phyloP scores from a whole-genome alignment of 2,888 invertebrate species.

The Lasioglossum villosulum region DNA sequence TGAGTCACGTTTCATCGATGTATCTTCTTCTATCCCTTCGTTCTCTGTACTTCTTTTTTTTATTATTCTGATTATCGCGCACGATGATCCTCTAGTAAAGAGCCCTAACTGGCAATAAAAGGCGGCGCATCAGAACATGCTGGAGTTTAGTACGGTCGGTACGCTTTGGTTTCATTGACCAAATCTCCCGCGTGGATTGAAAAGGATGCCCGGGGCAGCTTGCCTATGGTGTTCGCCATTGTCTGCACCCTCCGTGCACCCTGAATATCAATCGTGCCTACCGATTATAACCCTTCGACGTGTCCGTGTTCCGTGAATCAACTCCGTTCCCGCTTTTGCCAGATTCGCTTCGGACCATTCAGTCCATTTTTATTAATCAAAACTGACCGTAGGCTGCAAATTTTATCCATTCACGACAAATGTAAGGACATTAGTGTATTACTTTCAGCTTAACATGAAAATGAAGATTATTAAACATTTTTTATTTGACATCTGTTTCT shows the following conservation, averaged over 20 bases:
- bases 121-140: constrained; percentile 41
- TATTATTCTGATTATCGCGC: constrained; percentile 3
- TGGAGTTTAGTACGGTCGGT: constrained; percentile 31
- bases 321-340: too few relatives aligned
- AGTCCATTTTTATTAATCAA: too few relatives aligned
- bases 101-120: constrained; percentile 38
- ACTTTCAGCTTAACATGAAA: too few relatives aligned
- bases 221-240: not conserved
- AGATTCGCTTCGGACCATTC: too few relatives aligned
- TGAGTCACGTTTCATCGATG: constrained; percentile 72
- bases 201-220: constrained; percentile 9
- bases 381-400: too few relatives aligned
- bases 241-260: not conserved
- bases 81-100: constrained; percentile 20
- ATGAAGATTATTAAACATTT: too few relatives aligned
- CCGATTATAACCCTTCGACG: not conserved
- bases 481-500: too few relatives aligned
- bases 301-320: not conserved
- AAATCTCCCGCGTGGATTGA: constrained; percentile 44
- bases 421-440: too few relatives aligned
- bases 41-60: not conserved
- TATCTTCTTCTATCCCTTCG: not conserved
- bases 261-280: not conserved
- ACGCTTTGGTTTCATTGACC: constrained; percentile 59
- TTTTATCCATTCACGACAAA: too few relatives aligned